Conservation (phyloP, 2,888 invertebrate genomes). For the Cheiracanthium punctorium region DNA sequence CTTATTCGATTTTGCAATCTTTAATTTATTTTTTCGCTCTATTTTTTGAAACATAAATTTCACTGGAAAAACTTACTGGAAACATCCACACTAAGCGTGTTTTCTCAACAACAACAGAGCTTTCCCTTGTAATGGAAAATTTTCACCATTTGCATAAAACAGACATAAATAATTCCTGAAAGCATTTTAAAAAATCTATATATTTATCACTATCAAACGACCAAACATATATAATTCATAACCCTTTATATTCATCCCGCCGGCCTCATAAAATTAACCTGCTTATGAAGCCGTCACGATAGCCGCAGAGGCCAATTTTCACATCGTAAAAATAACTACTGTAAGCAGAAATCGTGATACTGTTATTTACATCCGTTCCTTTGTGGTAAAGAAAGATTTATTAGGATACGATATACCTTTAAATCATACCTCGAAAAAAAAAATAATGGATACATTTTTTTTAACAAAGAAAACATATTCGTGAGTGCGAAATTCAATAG, state of each 20-base stretch:
- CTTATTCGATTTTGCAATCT: too few species aligned
- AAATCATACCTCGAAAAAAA: neutral
- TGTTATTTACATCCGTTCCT: slow-evolving; percentile 9
- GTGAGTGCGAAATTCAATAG: neutral
- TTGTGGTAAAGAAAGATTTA: neutral
- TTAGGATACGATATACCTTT: neutral
- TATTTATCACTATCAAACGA: neutral
- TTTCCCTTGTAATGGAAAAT: too few species aligned
- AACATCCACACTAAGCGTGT: too few species aligned
- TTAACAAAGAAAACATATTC: neutral
- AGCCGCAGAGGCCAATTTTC: neutral
- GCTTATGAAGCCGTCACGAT: slow-evolving; percentile 12
- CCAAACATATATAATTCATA: neutral
- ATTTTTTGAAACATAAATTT: too few species aligned
- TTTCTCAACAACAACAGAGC: too few species aligned
- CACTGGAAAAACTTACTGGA: too few species aligned
- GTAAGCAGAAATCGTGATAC: slow-evolving; percentile 1
- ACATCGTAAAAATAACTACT: slow-evolving; percentile 7
- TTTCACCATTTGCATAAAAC: neutral
- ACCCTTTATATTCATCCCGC: neutral
- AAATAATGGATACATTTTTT: neutral
- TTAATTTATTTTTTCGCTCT: too few species aligned
- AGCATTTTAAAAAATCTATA: neutral
- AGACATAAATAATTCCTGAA: neutral
- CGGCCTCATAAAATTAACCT: neutral